These are phyloP conservation scores for Diachasmimorpha longicaudata DNA, from an alignment of 1,140 invertebrate genomes.

Conservation along the genomic window DNA sequence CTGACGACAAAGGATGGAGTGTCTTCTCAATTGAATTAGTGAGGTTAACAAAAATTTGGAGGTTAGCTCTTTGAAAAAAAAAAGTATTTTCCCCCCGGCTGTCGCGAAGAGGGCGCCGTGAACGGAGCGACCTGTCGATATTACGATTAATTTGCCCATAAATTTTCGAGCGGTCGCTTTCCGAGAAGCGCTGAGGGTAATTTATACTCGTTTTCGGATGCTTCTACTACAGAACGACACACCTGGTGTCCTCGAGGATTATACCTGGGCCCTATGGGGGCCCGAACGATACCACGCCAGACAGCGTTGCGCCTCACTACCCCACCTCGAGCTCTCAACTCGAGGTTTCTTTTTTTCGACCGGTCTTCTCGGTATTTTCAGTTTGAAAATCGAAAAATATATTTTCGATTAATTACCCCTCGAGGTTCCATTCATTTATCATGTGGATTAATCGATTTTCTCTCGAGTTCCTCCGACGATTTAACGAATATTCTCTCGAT, in stretches of 20 bases:
- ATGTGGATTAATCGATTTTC: too few relatives aligned
- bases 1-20: neutral
- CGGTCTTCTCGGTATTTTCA: neutral
- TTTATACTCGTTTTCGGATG: conserved; percentile 50
- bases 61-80: neutral
- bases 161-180: conserved; percentile 53
- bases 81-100: neutral
- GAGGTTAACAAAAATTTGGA: neutral
- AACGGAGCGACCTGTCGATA: conserved; percentile 44
- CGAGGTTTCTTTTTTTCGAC: conserved; percentile 5
- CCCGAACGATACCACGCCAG: conserved; percentile 21
- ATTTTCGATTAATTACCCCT: too few relatives aligned
- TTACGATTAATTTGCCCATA: conserved; percentile 61
- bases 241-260: conserved; percentile 48
- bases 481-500: too few relatives aligned
- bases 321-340: neutral
- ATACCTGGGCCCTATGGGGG: conserved; percentile 37
- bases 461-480: too few relatives aligned
- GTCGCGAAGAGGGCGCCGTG: neutral
- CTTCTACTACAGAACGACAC: conserved; percentile 31
- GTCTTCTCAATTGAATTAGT: neutral
- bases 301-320: conserved; percentile 30
- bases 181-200: conserved; percentile 51
- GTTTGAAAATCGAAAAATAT: too few relatives aligned
- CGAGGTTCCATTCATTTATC: too few relatives aligned